Percentiles rank a stretch among this genome's conserved stretches.
phyloP scores from a whole-genome alignment of 1,140 invertebrate species.

The Trichoplusia ni region DNA sequence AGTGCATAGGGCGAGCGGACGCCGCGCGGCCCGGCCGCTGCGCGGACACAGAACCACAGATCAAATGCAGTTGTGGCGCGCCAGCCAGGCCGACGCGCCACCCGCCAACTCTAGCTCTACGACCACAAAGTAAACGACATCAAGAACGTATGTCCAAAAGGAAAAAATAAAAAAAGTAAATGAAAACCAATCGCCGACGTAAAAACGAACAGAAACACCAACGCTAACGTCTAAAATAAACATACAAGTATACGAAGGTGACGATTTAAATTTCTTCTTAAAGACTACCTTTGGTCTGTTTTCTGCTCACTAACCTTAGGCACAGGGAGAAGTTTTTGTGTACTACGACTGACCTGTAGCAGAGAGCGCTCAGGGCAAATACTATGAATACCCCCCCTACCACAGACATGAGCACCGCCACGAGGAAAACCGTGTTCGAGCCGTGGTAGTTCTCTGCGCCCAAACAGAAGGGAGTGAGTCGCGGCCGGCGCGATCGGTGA shows the following conservation, averaged over 20 bases:
- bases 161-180: conserved; percentile 55
- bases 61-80: conserved; percentile 78
- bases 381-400: conserved; percentile 99
- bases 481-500: conserved; percentile 45
- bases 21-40: conserved; percentile 60
- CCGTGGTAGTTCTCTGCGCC: conserved; percentile 94
- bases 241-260: conserved; percentile 80
- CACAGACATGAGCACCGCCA: conserved; percentile 98
- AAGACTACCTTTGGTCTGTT: conserved; percentile 87
- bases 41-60: conserved; percentile 79
- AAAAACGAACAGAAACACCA: conserved; percentile 76
- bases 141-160: conserved; percentile 66
- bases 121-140: conserved; percentile 75
- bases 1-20: conserved; percentile 25
- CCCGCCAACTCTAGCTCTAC: conserved; percentile 76
- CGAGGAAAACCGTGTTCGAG: conserved; percentile 97
- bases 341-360: conserved; percentile 99
- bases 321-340: conserved; percentile 98
- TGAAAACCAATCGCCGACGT: conserved; percentile 75
- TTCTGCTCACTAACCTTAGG: conserved; percentile 96
- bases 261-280: conserved; percentile 81
- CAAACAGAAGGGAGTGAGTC: conserved; percentile 72
- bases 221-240: conserved; percentile 79
- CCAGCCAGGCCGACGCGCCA: conserved; percentile 58
- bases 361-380: conserved; percentile 98